A percentile compares a stretch with the other conserved stretches of the same genome.
These are phyloP conservation scores for Bombus vancouverensis DNA, from an alignment of 1,140 invertebrate genomes.

Conservation along the genomic window DNA sequence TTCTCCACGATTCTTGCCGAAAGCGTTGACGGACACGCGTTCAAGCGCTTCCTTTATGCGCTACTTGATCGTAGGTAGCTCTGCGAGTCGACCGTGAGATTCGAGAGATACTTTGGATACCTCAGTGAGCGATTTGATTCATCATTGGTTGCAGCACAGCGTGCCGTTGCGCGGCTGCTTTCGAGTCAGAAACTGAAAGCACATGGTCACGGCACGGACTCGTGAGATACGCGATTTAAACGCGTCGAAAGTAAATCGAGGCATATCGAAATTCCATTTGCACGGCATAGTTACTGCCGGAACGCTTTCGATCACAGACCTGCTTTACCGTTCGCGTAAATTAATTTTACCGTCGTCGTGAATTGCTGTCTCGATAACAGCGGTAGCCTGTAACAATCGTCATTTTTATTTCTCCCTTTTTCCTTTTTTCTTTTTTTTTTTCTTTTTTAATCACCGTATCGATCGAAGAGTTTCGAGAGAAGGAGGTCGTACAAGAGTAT, in stretches of 20 bases:
- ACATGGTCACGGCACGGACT: neutral
- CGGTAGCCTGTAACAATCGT: neutral
- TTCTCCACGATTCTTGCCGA: constrained; percentile 16
- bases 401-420: too few species aligned
- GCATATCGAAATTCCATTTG: constrained; percentile 38
- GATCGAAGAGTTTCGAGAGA: too few species aligned
- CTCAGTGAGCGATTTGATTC: neutral
- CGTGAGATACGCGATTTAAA: neutral
- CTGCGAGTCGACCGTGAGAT: too few species aligned
- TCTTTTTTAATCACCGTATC: too few species aligned
- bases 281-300: neutral
- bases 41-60: neutral
- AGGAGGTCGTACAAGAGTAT: too few species aligned
- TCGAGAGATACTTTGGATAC: neutral
- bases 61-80: neutral
- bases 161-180: neutral
- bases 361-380: constrained; percentile 24
- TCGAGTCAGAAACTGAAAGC: constrained; percentile 29
- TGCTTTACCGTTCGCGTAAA: constrained; percentile 22
- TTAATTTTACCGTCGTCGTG: neutral
- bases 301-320: constrained; percentile 25
- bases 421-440: too few species aligned
- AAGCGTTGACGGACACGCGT: neutral
- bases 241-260: constrained; percentile 29
- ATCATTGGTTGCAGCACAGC: neutral